phyloP scores from a whole-genome alignment of 1,140 invertebrate species.

The Halictus rubicundus region DNA sequence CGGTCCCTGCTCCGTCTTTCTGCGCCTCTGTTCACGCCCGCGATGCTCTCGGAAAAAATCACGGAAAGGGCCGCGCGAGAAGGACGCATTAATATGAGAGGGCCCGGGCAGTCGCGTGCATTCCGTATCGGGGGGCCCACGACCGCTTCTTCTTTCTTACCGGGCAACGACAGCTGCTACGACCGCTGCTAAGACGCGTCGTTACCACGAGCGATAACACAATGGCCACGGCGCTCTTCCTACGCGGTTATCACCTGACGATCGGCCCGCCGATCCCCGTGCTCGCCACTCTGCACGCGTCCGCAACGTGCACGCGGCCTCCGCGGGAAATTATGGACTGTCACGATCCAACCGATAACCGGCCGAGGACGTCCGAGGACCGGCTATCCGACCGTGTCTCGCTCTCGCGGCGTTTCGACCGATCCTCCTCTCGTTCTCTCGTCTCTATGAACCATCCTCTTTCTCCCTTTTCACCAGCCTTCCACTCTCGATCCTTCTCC shows the following conservation, averaged over 20 bases:
- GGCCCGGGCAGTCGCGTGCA: not conserved
- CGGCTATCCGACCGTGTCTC: slow-evolving; percentile 28
- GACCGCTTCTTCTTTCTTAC: slow-evolving; percentile 32
- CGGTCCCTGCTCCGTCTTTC: too few relatives aligned
- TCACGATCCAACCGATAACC: slow-evolving; percentile 58
- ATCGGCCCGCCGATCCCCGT: slow-evolving; percentile 53
- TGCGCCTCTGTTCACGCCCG: not conserved
- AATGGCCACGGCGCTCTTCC: slow-evolving; percentile 56
- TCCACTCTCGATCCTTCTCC: too few relatives aligned
- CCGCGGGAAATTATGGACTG: slow-evolving; percentile 61
- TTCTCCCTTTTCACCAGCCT: not conserved
- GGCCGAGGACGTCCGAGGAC: slow-evolving; percentile 43
- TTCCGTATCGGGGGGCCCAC: slow-evolving; percentile 7
- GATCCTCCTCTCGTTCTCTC: slow-evolving; percentile 27
- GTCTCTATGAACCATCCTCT: slow-evolving; percentile 9
- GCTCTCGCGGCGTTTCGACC: slow-evolving; percentile 48
- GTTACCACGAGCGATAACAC: slow-evolving; percentile 62
- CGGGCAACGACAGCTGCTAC: slow-evolving; percentile 58
- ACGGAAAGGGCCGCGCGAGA: slow-evolving; percentile 42
- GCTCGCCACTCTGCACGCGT: slow-evolving; percentile 31
- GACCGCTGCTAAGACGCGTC: slow-evolving; percentile 55
- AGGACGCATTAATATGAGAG: slow-evolving; percentile 29
- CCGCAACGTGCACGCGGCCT: slow-evolving; percentile 27
- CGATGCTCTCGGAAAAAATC: slow-evolving; percentile 54
- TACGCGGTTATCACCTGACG: slow-evolving; percentile 57